Conservation (phyloP, 2,113 vertebrate species). For the Festucalex cinctus region DNA sequence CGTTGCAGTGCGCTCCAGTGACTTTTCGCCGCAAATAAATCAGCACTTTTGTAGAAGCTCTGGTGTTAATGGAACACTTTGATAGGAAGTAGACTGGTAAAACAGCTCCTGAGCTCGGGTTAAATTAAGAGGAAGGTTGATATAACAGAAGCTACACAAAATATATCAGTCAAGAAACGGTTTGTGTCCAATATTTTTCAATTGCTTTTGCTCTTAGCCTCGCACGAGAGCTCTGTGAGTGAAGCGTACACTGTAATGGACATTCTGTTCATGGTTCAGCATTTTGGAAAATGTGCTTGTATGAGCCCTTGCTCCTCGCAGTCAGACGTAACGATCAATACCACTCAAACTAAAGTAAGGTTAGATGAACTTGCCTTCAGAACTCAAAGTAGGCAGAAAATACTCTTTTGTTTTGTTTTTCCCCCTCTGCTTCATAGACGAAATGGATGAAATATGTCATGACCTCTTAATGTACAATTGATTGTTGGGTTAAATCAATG, state of each 20-base stretch:
- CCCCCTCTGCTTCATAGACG: background rate
- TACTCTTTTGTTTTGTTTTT: background rate
- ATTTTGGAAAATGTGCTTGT: conserved; percentile 10
- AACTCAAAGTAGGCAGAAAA: conserved; percentile 4
- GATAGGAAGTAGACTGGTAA: conserved; percentile 13
- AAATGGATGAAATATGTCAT: background rate
- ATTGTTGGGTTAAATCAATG: background rate
- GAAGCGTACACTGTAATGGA: conserved; percentile 4
- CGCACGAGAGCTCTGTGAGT: background rate
- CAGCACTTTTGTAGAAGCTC: conserved; percentile 7
- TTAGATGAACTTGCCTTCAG: background rate
- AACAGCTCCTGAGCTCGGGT: background rate
- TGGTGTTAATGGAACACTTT: conserved; percentile 42
- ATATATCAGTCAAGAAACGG: background rate
- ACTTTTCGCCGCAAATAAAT: conserved; percentile 30
- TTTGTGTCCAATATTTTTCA: background rate
- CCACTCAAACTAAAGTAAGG: conserved; percentile 2
- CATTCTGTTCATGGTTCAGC: conserved; percentile 10
- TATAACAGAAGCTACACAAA: background rate
- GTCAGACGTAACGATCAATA: conserved; percentile 2
- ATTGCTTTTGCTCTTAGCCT: background rate
- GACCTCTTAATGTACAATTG: background rate
- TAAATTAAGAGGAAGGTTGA: background rate
- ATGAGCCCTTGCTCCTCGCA: background rate
- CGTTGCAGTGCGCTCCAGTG: conserved; percentile 18